phyloP scores from a whole-genome alignment of 2,888 invertebrate genomes.

The Stramonita haemastoma region DNA sequence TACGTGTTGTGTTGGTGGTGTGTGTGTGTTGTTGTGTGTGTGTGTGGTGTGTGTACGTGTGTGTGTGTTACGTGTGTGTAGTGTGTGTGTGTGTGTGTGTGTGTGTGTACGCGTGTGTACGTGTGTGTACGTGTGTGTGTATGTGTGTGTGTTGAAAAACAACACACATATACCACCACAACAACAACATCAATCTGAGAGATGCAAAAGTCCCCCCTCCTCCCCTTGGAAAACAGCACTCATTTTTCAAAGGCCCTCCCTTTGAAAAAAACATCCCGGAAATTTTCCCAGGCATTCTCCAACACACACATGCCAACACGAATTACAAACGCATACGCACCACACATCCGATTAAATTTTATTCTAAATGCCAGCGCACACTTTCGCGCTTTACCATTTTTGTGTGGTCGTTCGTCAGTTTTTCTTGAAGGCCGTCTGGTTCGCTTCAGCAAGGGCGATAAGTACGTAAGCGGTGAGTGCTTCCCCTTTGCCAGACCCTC shows the following conservation, averaged over 20 bases:
- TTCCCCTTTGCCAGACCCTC: slow-evolving; percentile 84
- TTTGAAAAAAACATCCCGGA: no score
- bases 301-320: neutral
- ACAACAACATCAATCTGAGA: neutral
- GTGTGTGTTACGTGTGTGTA: no score
- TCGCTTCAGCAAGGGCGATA: slow-evolving; percentile 84
- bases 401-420: neutral
- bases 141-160: neutral
- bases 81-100: slow-evolving; percentile 10
- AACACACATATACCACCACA: no score
- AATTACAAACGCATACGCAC: neutral
- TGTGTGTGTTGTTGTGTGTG: no score
- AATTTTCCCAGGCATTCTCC: no score
- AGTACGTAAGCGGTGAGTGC: slow-evolving; percentile 90
- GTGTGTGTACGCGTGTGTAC: neutral
- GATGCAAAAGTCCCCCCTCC: neutral
- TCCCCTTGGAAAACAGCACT: neutral
- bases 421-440: slow-evolving; percentile 4
- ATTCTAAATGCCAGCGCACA: no score
- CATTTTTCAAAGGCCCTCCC: no score
- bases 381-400: neutral
- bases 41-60: neutral
- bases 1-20: neutral
- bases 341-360: neutral
- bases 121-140: neutral